Conservation (phyloP, 2,797 vertebrate genomes). For the Poecilia picta region DNA sequence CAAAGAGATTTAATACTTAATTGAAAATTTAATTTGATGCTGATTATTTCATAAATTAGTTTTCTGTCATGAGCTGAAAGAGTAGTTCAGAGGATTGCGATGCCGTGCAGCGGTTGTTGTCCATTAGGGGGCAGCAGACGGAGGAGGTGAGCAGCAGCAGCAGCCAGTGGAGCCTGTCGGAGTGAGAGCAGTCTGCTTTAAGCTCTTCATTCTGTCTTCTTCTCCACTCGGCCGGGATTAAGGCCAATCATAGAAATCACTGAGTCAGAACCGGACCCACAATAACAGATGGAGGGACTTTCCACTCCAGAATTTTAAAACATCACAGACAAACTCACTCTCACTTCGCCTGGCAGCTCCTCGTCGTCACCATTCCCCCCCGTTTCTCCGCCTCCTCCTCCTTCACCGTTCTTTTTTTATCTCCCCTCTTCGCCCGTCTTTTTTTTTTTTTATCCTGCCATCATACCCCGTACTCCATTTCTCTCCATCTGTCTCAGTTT, state of each 20-base stretch:
- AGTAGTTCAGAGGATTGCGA: conserved; percentile 32
- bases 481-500: conserved; percentile 77
- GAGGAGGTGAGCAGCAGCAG: conserved; percentile 35
- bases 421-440: conserved; percentile 44
- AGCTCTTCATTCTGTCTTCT: conserved; percentile 82
- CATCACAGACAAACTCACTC: conserved; percentile 72
- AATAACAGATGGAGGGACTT: conserved; percentile 78
- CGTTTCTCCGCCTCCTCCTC: conserved; percentile 1
- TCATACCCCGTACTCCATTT: conserved; percentile 68
- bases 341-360: conserved; percentile 42
- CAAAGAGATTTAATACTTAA: conserved; percentile 4
- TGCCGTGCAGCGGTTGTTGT: conserved; percentile 55
- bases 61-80: conserved; percentile 20
- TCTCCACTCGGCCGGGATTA: conserved; percentile 76
- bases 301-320: conserved; percentile 78
- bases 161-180: conserved; percentile 74
- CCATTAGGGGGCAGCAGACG: conserved; percentile 75
- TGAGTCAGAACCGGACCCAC: conserved; percentile 78
- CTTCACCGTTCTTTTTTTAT: conserved; percentile 61
- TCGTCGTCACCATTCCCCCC: conserved; percentile 9
- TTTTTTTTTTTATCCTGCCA: conserved; percentile 67
- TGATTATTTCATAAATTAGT: conserved; percentile 27
- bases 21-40: conserved; percentile 16
- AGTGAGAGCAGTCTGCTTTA: conserved; percentile 77
- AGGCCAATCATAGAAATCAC: conserved; percentile 78